Evolutionary conservation across 2,113 vertebrate species (phyloP), one percentile per base, ranked within the genome.

Genomic region (Catharus bicknelli): DNA sequence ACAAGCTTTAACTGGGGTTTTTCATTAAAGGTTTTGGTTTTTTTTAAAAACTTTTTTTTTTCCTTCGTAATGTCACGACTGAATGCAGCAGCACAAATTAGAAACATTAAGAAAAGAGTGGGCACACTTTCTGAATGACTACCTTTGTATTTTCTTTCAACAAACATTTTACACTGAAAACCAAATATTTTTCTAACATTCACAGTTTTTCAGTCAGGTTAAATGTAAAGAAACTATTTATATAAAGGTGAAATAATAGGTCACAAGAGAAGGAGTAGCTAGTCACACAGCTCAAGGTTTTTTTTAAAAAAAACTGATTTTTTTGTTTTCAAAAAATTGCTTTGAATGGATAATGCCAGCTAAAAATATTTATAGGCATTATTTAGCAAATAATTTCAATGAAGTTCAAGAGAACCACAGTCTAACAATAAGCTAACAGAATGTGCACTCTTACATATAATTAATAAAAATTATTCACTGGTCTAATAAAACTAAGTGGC

Each of bases 71-170:
- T 82, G 21, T 79, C 50, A 47, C 2, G 15, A 45, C 16, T 86
- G 54, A 89, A 76, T 0, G 2, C 32, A 87, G 22, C 7, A 73
- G 29, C 29, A 90, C 75, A 89, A 85, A 80, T 66, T n/a, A 79
- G 42, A 43, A 96, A 55, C 40, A 36, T 1, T 67, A 40, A 73
- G 32, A 75, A 95, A 95, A 73, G 16, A 54, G n/a, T 43, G 32
- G 47, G 73, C 63, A 59, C 68, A 34, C 30, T 63, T 87, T 83
- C 45, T 82, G 62, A 89, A 92, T 88, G 34, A n/a, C 47, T 62
- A 54, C 26, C 14, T 87, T 79, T 88, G 29, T 90, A 21, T 76
- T 92, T 79, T 21, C 54, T 92, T 93, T 89, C 86, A 59, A 55
- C 17, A 66, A 30, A 40, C 11, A 73, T 87, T 94, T 85, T 88